Base-by-base conservation (phyloP, 2,888 invertebrate genomes). In the Tipula confusa region DNA sequence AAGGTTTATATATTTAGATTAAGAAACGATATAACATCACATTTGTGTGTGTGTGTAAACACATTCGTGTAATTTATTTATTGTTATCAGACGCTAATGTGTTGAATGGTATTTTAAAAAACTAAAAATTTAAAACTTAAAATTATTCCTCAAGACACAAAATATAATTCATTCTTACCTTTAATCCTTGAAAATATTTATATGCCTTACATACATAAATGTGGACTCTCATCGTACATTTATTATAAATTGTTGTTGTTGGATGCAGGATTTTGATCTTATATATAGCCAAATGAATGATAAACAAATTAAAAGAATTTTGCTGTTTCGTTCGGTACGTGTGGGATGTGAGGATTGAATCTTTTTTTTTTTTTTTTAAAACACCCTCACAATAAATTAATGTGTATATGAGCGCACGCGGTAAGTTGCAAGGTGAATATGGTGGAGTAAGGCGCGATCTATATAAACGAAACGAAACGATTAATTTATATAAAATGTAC, bases 171-270 rank as follows among this genome's bases (percentile, higher is more conserved):
- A 64, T 64, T 64, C 64, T 64, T 64, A 64, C 64, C 64, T 64
- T 64, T 64, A 64, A 64, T 64, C 64, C 64, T 64, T 64, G 64
- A 64, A 64, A 64, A 64, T 64, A 64, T 64, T 64, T 64, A 64
- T n/a, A n/a, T 24, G 24, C 24, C 64, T 24, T 64, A 24, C 38
- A 13, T 64, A 18, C 24, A 9, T 64, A 64, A 7, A 31, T 43
- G 48, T 24, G 64, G 64, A 64, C 64, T 64, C 64, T 64, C 64
- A 64, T 24, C 64, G 24, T 64, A 24, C 64, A 64, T 64, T 64
- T 64, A 64, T 64, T 64, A 24, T 64, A 43, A 43, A 43, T 43
- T 24, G 24, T 64, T 64, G 18, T 64, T 64, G 64, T 6, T 64
- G 64, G 64, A 24, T 64, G 64, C 64, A 24, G 24, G 24, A 64